Conservation (phyloP, 1,140 invertebrate species). For the Drosophila cardini region DNA sequence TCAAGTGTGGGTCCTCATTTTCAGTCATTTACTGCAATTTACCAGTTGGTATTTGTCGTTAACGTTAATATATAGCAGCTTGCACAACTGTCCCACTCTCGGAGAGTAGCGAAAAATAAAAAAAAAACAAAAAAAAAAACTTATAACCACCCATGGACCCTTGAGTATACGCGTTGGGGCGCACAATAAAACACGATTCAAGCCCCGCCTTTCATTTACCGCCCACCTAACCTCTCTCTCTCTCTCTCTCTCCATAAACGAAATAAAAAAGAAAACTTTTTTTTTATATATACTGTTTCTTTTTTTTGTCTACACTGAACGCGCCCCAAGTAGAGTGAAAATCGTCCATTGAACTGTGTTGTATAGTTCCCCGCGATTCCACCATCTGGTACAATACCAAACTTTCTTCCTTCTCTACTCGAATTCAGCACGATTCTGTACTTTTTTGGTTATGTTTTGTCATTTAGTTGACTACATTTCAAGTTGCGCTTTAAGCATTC, state of each 20-base stretch:
- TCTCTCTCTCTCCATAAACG: background rate
- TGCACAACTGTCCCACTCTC: slow-evolving; percentile 4
- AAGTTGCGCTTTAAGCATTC: slow-evolving; percentile 50
- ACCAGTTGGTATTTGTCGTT: slow-evolving; percentile 63
- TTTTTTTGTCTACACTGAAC: slow-evolving; percentile 45
- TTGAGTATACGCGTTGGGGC: slow-evolving; percentile 22
- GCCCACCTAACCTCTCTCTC: too few relatives aligned
- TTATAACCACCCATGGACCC: slow-evolving; percentile 17
- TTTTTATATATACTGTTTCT: background rate
- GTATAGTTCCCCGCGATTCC: slow-evolving; percentile 17
- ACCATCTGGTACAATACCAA: background rate
- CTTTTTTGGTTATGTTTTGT: slow-evolving; percentile 21
- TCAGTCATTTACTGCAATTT: slow-evolving; percentile 58
- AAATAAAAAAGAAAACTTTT: slow-evolving; percentile 21
- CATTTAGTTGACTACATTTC: slow-evolving; percentile 60
- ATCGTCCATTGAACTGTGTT: slow-evolving; percentile 69
- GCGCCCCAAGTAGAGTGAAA: slow-evolving; percentile 55
- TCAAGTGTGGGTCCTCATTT: slow-evolving; percentile 18
- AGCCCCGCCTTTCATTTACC: background rate
- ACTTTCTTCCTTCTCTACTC: background rate
- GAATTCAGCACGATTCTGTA: slow-evolving; percentile 21
- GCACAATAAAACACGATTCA: slow-evolving; percentile 31
- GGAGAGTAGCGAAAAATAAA: background rate
- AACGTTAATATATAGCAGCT: slow-evolving; percentile 51
- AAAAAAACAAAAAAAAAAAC: slow-evolving; percentile 9